Evolutionary conservation across 2,797 vertebrate genomes (phyloP).

Genomic region (Eurystomus glaucurus): DNA sequence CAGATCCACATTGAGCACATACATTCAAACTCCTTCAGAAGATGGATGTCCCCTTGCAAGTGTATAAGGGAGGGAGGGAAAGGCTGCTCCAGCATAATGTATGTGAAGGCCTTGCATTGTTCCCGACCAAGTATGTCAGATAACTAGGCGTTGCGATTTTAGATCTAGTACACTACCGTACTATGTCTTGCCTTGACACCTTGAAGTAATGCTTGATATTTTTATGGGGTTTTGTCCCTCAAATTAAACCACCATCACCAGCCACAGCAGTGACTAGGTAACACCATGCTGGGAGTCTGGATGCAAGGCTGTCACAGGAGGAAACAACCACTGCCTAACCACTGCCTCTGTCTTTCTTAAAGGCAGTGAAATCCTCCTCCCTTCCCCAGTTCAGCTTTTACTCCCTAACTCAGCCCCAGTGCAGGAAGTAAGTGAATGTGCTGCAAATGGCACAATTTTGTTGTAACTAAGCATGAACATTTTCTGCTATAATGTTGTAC

Average conservation of each 20-base stretch:
- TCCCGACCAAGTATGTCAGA: accelerated
- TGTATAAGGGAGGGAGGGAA: not conserved
- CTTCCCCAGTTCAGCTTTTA: not conserved
- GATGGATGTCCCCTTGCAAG: not conserved
- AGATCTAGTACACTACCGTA: not conserved
- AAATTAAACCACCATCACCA: not conserved
- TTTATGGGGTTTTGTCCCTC: not conserved
- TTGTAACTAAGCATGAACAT: accelerated
- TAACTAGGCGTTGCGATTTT: not conserved
- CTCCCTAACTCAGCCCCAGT: not conserved
- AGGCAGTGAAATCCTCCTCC: not conserved
- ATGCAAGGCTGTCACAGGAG: not conserved
- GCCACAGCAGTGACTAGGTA: not conserved
- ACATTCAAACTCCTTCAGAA: not conserved
- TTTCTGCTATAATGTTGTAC: not conserved
- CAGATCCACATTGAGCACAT: not conserved
- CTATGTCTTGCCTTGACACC: not conserved
- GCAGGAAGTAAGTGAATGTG: not conserved
- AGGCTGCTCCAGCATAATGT: not conserved
- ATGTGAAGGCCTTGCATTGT: not conserved
- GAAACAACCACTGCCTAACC: not conserved
- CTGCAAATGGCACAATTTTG: not conserved
- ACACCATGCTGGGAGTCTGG: accelerated
- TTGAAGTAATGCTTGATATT: not conserved
- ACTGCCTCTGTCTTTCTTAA: not conserved